A percentile compares a stretch with the other conserved stretches of the same genome.
These are phyloP conservation scores for Melanaphis sacchari DNA, from an alignment of 1,140 invertebrate genomes.

Conservation along the genomic window DNA sequence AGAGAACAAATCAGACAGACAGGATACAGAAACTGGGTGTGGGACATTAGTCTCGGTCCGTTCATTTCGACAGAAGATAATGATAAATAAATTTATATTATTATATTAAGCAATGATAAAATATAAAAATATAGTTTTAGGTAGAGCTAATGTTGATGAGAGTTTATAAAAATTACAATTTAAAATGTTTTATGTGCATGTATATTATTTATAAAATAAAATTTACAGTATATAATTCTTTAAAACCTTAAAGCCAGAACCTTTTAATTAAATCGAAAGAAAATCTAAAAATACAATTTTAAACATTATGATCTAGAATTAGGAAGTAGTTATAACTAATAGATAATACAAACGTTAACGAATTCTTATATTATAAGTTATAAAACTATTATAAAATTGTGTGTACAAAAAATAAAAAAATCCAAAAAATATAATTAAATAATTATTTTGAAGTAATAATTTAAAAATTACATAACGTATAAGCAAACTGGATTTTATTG, in stretches of 20 bases:
- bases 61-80: not conserved
- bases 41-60: not conserved
- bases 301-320: too few relatives aligned
- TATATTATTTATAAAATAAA: not conserved
- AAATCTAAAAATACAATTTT: too few relatives aligned
- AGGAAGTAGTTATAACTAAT: too few relatives aligned
- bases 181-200: not conserved
- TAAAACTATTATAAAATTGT: too few relatives aligned
- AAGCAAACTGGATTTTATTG: too few relatives aligned
- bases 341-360: too few relatives aligned
- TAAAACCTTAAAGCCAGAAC: not conserved
- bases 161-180: not conserved
- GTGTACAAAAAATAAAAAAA: too few relatives aligned
- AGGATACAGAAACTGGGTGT: not conserved
- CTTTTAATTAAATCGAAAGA: too few relatives aligned
- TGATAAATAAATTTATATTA: not conserved
- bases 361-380: too few relatives aligned
- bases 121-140: not conserved
- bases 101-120: not conserved
- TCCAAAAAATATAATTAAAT: too few relatives aligned
- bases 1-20: not conserved
- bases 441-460: too few relatives aligned
- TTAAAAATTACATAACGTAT: too few relatives aligned
- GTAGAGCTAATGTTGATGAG: not conserved
- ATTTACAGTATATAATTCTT: not conserved